Conservation (phyloP, 2,113 vertebrate species). For the Sebastes fasciatus region DNA sequence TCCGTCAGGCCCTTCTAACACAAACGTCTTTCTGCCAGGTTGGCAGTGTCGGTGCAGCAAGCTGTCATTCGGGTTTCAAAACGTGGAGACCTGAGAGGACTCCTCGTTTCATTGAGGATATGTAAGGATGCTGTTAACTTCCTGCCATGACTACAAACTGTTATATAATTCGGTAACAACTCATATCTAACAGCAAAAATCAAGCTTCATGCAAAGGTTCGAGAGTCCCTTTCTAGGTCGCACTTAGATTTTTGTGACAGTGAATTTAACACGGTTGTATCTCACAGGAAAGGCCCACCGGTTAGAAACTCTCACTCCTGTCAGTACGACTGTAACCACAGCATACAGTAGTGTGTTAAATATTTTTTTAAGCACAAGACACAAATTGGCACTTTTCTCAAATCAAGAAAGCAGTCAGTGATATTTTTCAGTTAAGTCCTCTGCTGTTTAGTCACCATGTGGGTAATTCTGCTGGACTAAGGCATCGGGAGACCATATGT, state of each 20-base stretch:
- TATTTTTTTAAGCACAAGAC: conserved; percentile 31
- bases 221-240: background rate
- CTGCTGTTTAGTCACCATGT: conserved; percentile 52
- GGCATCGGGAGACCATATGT: conserved; percentile 67
- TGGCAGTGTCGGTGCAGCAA: conserved; percentile 54
- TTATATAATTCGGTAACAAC: background rate
- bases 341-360: conserved; percentile 19
- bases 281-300: conserved; percentile 4
- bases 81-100: background rate
- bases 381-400: conserved; percentile 31
- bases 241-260: background rate
- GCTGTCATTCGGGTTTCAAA: conserved; percentile 2
- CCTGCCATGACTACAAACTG: background rate
- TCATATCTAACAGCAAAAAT: background rate
- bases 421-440: conserved; percentile 48
- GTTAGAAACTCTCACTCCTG: background rate
- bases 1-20: conserved; percentile 48
- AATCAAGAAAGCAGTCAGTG: conserved; percentile 35
- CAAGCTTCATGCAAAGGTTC: background rate
- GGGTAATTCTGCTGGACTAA: conserved; percentile 57
- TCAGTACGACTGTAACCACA: conserved; percentile 30
- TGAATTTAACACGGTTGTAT: background rate
- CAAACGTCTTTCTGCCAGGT: conserved; percentile 53
- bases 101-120: background rate
- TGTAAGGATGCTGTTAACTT: background rate